Evolutionary conservation across 2,888 invertebrate genomes (phyloP), one percentile per base, ranked within the genome.

Genomic region (Tetramorium bicarinatum): DNA sequence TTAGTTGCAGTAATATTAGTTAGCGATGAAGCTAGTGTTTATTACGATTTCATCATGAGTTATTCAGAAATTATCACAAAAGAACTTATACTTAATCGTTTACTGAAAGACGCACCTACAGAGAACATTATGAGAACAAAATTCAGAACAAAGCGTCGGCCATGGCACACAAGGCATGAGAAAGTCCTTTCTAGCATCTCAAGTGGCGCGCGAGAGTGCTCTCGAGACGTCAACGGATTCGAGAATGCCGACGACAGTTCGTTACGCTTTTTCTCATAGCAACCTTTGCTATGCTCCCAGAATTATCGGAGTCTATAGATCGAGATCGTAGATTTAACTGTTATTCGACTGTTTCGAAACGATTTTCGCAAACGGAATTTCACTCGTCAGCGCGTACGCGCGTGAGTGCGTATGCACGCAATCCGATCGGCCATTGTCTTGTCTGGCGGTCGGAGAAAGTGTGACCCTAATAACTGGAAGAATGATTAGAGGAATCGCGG

Each of bases 401-500:
- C 81, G 85, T 62, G 79, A 87, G 75, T 85, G 83, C 87, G 76
- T 82, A 66, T 64, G 62, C 54, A 87, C 82, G 88, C 87, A 86
- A 87, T 76, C 69, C 80, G 88, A 62, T 81, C 81, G 89, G 83
- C 87, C 87, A 90, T 90, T 90, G 90, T 90, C 89, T 90, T 59
- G 79, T 71, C 87, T 83, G 83, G 67, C 71, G 85, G 85, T 38
- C 67, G 91, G 93, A 93, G 93, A 93, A 93, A 93, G 93, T 92
- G 92, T 92, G 93, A 93, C 93, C 93, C 91, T 93, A 93, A 93
- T 93, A 93, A 91, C 89, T 83, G 88, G 69, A 87, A 85, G 91
- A 93, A 91, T 92, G 93, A 93, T 93, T 93, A 93, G 92, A 93
- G 89, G 91, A 93, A 90, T 91, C 89, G 89, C 86, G 88, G 87